phyloP scores from a whole-genome alignment of 2,113 vertebrate species.

The Meles meles region DNA sequence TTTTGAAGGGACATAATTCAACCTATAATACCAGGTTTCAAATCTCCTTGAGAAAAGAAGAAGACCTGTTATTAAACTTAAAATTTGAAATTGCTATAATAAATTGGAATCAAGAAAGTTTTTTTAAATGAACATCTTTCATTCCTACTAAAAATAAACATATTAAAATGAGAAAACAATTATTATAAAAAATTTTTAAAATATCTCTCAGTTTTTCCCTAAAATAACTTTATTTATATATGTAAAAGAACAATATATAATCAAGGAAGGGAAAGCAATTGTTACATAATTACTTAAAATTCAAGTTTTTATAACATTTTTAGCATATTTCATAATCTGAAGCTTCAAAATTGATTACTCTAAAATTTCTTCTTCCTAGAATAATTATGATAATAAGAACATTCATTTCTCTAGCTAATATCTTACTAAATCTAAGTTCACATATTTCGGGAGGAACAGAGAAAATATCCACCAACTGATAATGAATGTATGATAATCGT shows the following conservation, averaged over 20 bases:
- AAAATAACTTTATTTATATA: neutral
- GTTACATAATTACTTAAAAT: neutral
- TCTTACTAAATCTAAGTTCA: neutral
- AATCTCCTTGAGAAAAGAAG: neutral
- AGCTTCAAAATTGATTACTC: neutral
- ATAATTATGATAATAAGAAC: neutral
- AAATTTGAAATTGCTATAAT: neutral
- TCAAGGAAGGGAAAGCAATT: neutral
- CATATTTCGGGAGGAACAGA: neutral
- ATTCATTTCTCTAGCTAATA: neutral
- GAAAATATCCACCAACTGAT: neutral
- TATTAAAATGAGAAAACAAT: neutral
- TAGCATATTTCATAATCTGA: neutral
- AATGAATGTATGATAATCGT: neutral
- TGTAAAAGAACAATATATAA: conserved; percentile 10
- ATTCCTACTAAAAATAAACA: neutral
- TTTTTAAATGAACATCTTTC: neutral
- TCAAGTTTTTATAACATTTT: neutral
- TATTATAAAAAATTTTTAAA: neutral
- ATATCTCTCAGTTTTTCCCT: neutral
- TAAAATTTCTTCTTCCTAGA: neutral
- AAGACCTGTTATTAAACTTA: neutral
- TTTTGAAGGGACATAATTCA: neutral
- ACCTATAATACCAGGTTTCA: neutral
- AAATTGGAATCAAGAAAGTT: neutral